These are phyloP conservation scores for Elegia similella DNA, from an alignment of 2,888 invertebrate species.

Conservation along the genomic window DNA sequence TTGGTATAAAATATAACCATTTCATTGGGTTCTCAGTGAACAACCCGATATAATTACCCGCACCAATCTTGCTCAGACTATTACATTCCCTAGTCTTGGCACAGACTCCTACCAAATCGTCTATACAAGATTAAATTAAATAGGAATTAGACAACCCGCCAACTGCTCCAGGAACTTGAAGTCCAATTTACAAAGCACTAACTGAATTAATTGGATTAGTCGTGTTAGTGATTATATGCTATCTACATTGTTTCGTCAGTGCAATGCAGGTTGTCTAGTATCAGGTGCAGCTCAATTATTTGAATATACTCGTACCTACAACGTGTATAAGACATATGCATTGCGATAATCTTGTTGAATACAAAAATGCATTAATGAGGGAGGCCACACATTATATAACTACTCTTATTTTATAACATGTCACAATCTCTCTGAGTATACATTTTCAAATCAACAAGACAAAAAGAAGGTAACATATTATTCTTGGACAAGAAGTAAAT, in stretches of 20 bases:
- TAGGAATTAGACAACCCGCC: conserved; percentile 13
- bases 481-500: too few relatives aligned
- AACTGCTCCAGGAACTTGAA: conserved; percentile 6
- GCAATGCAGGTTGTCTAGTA: not conserved
- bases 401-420: too few relatives aligned
- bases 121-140: conserved; percentile 17
- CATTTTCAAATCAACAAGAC: too few relatives aligned
- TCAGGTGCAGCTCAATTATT: not conserved
- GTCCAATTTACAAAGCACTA: conserved; percentile 10
- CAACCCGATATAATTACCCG: not conserved
- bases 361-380: too few relatives aligned
- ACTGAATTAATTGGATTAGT: conserved; percentile 11
- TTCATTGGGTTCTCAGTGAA: too few relatives aligned
- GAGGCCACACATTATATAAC: too few relatives aligned
- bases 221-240: conserved; percentile 7
- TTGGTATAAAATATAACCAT: too few relatives aligned
- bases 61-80: not conserved
- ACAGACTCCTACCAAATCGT: conserved; percentile 10
- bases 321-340: too few relatives aligned
- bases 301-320: too few relatives aligned
- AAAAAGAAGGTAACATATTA: too few relatives aligned
- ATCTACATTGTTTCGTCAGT: conserved; percentile 2
- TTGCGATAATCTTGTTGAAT: too few relatives aligned
- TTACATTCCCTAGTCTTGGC: conserved; percentile 11
- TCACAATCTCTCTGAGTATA: too few relatives aligned